Conservation (phyloP, 1,140 invertebrate species). For the Ectropis grisescens region DNA sequence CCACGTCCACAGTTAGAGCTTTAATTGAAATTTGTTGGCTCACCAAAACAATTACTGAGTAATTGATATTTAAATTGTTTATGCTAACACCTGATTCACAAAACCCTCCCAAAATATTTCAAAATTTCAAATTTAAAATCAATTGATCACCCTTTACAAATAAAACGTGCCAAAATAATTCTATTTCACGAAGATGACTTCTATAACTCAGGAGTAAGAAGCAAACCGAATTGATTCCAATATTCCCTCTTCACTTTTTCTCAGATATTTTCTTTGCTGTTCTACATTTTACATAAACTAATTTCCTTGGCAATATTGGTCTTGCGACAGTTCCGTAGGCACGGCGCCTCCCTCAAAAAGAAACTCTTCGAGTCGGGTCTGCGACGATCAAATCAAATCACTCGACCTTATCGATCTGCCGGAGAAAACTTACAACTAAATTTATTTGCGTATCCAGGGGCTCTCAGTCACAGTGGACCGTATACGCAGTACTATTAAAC, state of each 20-base stretch:
- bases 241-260: slow-evolving; percentile 47
- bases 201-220: slow-evolving; percentile 28
- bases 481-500: no score
- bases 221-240: slow-evolving; percentile 50
- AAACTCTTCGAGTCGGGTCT: slow-evolving; percentile 44
- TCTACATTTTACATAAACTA: slow-evolving; percentile 68
- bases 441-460: slow-evolving; percentile 35
- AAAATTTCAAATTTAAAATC: no score
- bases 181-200: slow-evolving; percentile 33
- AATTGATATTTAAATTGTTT: slow-evolving; percentile 41
- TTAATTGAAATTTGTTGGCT: slow-evolving; percentile 34
- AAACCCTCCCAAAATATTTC: no score
- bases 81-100: no score
- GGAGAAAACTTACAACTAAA: slow-evolving; percentile 49
- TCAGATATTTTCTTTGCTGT: slow-evolving; percentile 57
- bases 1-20: slow-evolving; percentile 24
- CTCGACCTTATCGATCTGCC: slow-evolving; percentile 51
- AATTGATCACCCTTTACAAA: slow-evolving; percentile 3
- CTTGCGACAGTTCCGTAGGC: slow-evolving; percentile 60
- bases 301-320: slow-evolving; percentile 68
- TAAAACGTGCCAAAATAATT: slow-evolving; percentile 19
- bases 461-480: not conserved
- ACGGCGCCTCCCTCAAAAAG: slow-evolving; percentile 50
- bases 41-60: slow-evolving; percentile 25
- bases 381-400: slow-evolving; percentile 63